These are phyloP conservation scores for Orthonyx spaldingii DNA, from an alignment of 2,113 vertebrate species.

Conservation along the genomic window DNA sequence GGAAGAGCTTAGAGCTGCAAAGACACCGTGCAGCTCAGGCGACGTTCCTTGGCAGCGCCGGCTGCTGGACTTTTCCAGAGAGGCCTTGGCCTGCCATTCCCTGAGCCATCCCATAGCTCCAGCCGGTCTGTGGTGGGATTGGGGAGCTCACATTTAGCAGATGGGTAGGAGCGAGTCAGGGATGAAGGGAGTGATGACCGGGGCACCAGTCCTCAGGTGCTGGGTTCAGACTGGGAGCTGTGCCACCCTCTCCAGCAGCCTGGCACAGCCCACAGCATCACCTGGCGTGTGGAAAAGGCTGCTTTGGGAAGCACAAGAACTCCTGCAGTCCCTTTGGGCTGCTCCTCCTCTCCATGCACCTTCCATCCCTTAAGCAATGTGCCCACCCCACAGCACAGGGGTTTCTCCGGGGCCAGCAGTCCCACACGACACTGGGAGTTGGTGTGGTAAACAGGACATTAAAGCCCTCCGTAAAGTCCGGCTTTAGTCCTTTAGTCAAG, in stretches of 20 bases:
- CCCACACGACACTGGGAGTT: accelerated
- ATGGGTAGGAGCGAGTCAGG: neutral
- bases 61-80: neutral
- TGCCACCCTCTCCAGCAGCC: neutral
- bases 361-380: neutral
- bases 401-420: neutral
- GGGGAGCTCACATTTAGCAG: neutral
- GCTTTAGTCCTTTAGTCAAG: accelerated
- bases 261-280: neutral
- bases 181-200: no score
- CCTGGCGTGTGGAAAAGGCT: neutral
- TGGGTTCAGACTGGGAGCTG: neutral
- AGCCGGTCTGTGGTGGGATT: neutral
- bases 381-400: neutral
- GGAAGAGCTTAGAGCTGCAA: neutral
- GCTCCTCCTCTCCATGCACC: accelerated
- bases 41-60: neutral
- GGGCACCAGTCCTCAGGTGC: neutral
- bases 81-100: neutral
- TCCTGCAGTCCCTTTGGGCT: neutral
- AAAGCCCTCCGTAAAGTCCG: neutral
- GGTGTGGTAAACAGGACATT: neutral
- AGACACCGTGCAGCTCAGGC: neutral
- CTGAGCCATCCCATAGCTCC: neutral
- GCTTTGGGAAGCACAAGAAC: neutral